Evolutionary conservation across 2,113 vertebrate genomes (phyloP).

Genomic region (Apeltes quadracus): DNA sequence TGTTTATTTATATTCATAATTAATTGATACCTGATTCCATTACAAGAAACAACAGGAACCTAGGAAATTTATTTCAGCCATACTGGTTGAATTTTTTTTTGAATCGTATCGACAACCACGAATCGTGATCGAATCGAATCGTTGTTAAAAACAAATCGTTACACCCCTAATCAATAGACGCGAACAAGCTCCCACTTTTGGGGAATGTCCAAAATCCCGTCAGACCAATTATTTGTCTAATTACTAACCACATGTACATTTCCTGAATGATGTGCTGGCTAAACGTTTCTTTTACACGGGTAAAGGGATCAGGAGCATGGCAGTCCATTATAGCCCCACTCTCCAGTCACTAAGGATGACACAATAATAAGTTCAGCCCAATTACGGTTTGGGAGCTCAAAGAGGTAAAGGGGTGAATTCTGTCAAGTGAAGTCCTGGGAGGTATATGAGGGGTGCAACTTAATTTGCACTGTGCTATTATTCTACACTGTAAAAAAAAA

Average conservation of each 20-base stretch:
- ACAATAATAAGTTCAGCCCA: conserved; percentile 33
- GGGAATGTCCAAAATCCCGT: neutral
- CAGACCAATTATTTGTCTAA: neutral
- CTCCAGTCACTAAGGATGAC: conserved; percentile 28
- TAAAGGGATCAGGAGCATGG: neutral
- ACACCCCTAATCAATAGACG: neutral
- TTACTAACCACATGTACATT: neutral
- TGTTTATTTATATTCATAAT: too few relatives aligned
- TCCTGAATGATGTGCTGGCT: neutral
- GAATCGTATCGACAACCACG: too few relatives aligned
- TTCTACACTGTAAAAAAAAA: too few relatives aligned
- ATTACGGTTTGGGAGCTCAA: conserved; percentile 27
- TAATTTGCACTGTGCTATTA: neutral
- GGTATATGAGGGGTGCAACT: neutral
- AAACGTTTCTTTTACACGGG: neutral
- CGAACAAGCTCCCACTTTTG: neutral
- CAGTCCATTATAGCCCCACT: neutral
- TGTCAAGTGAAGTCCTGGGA: conserved; percentile 21
- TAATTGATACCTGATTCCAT: too few relatives aligned
- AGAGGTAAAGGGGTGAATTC: conserved; percentile 44
- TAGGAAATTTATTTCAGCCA: too few relatives aligned
- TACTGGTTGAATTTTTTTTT: too few relatives aligned
- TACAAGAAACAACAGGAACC: too few relatives aligned
- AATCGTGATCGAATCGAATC: too few relatives aligned
- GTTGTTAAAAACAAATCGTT: too few relatives aligned